Conservation (phyloP, 37 sponge, comb jelly and placozoan species). For the Lycopodina hypogea region DNA sequence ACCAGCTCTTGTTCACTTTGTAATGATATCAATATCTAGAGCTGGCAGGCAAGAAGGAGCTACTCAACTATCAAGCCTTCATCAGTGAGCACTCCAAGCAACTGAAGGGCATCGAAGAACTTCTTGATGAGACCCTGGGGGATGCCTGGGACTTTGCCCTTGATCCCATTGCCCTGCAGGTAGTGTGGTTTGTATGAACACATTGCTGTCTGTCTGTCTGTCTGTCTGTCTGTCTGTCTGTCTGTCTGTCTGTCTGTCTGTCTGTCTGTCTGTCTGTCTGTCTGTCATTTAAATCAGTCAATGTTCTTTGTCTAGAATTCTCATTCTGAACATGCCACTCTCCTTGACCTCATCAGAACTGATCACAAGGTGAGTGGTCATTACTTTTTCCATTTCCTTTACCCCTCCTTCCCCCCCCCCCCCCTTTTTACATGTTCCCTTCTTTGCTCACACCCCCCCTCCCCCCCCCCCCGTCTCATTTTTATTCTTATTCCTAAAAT, state of each 20-base stretch:
- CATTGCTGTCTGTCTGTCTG: not conserved
- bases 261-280: not conserved
- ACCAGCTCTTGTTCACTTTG: too few species aligned
- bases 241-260: not conserved
- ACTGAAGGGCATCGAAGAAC: constrained; percentile 71
- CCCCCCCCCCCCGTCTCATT: too few species aligned
- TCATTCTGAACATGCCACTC: constrained; percentile 80
- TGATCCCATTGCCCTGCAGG: constrained; percentile 81
- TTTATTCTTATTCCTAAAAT: too few species aligned
- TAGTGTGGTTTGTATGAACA: constrained; percentile 3
- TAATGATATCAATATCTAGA: too few species aligned
- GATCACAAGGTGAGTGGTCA: constrained; percentile 75
- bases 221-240: not conserved
- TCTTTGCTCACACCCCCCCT: too few species aligned
- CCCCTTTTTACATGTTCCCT: too few species aligned
- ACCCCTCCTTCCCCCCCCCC: too few species aligned
- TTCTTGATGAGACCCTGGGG: constrained; percentile 72
- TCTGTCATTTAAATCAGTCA: too few species aligned
- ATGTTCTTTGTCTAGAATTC: constrained; percentile 45
- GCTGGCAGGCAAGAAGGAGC: constrained; percentile 70
- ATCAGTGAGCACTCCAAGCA: constrained; percentile 71
- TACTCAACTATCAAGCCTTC: constrained; percentile 61
- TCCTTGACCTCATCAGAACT: constrained; percentile 79
- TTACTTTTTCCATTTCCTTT: too few species aligned
- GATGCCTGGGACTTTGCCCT: constrained; percentile 89